Evolutionary conservation across 2,113 vertebrate genomes (phyloP), one percentile per base, ranked within the genome.

Genomic region (Tenebrosternarchus preto): DNA sequence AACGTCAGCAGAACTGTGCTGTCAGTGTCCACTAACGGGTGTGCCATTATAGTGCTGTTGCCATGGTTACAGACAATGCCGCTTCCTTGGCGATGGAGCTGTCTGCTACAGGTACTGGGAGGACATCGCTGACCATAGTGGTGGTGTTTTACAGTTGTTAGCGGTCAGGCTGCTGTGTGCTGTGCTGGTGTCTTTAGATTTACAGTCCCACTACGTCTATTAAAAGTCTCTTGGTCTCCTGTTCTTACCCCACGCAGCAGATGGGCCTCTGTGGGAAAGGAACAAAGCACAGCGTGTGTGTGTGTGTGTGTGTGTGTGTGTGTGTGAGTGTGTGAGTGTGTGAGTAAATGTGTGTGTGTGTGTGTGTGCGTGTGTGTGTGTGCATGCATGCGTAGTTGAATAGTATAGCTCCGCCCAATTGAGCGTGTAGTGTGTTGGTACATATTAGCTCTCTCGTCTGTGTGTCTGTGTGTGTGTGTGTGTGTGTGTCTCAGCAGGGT

Each of bases 231-330:
- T 79, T 24, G 24, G 39, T 5, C 17, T 74, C 27, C 6, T 53
- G 4, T 78, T 67, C 70, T 85, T 77, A 61, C 56, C 33, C 68
- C 66, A 50, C 60, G 59, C 57, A 75, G 80, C 86, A 83, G 83
- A 86, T 86, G 85, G 82, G 73, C 71, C 80, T 74, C 72, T 69
- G 76, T 75, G 24, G 79, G 85, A 31, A 59, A 31, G 80, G 80
- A 80, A 73, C 72, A 68, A 66, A 80, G 53, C 73, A 74, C 74
- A 63, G 73, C 73, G 70, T 57, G 83, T 53, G 77, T 76, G 43
- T 36, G 20, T 79, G 53, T 82, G 69, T 73, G 55, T 77, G 46
- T 66, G 31, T 27, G 24, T 31, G 68, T 50, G 16, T 80, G 22
- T 71, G 31, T 19, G 64, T 31, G 27, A 53, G 36, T 74, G 67